Evolutionary conservation across 1,140 invertebrate genomes (phyloP).

Genomic region (Maniola jurtina): DNA sequence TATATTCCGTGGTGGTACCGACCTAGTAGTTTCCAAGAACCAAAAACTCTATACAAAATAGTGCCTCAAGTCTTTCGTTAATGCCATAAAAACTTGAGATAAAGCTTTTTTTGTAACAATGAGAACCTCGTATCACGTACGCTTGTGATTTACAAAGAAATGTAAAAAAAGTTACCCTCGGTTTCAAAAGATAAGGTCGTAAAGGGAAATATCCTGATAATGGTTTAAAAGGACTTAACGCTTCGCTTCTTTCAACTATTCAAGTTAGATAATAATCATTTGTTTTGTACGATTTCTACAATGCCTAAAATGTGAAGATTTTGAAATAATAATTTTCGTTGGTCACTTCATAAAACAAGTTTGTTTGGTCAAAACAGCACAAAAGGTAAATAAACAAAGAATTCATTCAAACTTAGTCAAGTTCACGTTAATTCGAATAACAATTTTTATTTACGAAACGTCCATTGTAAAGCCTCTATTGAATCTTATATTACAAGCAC

Average conservation of each 20-base stretch:
- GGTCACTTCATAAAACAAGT: background rate
- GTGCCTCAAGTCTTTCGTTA: too few relatives aligned
- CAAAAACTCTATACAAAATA: too few relatives aligned
- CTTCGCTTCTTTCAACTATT: background rate
- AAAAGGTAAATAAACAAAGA: background rate
- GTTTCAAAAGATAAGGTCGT: background rate
- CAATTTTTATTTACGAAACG: too few relatives aligned
- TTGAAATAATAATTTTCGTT: background rate
- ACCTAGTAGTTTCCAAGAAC: too few relatives aligned
- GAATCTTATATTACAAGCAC: too few relatives aligned
- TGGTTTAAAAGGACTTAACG: background rate
- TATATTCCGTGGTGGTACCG: too few relatives aligned
- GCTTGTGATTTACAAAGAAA: constrained; percentile 3
- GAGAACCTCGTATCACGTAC: too few relatives aligned
- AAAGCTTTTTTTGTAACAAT: too few relatives aligned
- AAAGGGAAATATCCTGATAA: background rate
- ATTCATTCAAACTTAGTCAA: background rate
- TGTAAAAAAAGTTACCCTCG: constrained; percentile 1
- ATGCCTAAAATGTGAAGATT: background rate
- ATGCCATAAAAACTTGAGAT: too few relatives aligned
- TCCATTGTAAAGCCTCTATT: too few relatives aligned
- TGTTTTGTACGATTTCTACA: too few relatives aligned
- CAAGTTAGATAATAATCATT: background rate
- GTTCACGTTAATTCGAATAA: background rate
- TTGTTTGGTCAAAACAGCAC: background rate